Conservation (phyloP, 2,113 vertebrate genomes). For the Poecilia latipinna region DNA sequence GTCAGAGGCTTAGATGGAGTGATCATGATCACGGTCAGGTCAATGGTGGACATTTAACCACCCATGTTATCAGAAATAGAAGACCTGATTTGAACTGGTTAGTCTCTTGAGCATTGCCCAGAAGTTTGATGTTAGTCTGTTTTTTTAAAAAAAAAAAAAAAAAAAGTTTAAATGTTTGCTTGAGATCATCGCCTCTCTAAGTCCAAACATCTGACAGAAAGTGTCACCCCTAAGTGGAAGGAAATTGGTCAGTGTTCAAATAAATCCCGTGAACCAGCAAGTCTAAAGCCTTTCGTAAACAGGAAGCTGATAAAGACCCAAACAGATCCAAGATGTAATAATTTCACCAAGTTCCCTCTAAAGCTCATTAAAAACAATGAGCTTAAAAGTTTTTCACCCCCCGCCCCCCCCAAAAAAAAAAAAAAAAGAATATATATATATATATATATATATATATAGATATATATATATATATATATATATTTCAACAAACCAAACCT, state of each 20-base stretch:
- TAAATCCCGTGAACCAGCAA: background rate
- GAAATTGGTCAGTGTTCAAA: background rate
- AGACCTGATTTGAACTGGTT: too few species aligned
- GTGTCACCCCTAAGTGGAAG: background rate
- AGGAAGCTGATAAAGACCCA: background rate
- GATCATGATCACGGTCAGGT: too few species aligned
- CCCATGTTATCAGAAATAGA: too few species aligned
- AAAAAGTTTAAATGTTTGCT: background rate
- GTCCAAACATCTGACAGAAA: background rate
- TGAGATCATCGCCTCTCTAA: background rate
- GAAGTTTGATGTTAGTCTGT: background rate
- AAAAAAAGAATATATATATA: background rate
- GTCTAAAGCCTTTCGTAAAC: too few species aligned
- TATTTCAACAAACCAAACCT: background rate
- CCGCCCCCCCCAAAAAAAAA: too few species aligned
- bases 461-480: background rate
- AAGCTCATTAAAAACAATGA: too few species aligned
- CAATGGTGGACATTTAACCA: too few species aligned
- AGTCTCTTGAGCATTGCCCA: too few species aligned
- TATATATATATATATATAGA: background rate
- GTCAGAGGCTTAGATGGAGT: too few species aligned
- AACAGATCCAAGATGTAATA: too few species aligned
- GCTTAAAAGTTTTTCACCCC: too few species aligned
- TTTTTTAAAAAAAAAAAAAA: background rate
- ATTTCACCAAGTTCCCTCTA: too few species aligned